These are phyloP conservation scores for Hemaris fuciformis DNA, from an alignment of 2,888 invertebrate species.

Conservation along the genomic window DNA sequence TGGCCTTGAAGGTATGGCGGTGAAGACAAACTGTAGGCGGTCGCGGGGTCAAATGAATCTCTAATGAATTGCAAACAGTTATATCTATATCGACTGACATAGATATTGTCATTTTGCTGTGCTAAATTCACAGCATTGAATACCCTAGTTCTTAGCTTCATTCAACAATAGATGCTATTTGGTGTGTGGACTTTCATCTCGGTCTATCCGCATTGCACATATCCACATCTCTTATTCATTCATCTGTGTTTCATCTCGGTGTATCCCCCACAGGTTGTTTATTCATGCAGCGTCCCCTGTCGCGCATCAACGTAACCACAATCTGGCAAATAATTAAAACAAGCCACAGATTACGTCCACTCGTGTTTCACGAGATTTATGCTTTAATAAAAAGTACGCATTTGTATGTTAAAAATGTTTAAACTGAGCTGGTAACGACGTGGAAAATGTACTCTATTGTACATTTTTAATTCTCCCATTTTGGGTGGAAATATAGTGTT, in stretches of 20 bases:
- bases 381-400: constrained; percentile 21
- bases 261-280: background rate
- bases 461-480: too few species aligned
- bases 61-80: too few species aligned
- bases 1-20: too few species aligned
- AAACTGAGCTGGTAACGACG: background rate
- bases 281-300: background rate
- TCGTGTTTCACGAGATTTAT: constrained; percentile 32
- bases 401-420: background rate
- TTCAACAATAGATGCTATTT: too few species aligned
- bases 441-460: background rate
- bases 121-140: too few species aligned
- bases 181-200: too few species aligned
- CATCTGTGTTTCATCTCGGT: background rate
- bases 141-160: too few species aligned
- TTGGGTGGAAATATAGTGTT: too few species aligned
- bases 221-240: background rate
- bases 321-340: constrained; percentile 42
- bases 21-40: too few species aligned
- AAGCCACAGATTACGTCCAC: constrained; percentile 24
- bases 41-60: too few species aligned
- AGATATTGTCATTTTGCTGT: too few species aligned
- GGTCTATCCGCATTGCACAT: background rate
- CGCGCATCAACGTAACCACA: background rate
- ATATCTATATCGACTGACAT: too few species aligned